Evolutionary conservation across 92 coral and sea anemone species (phyloP), one percentile per base, ranked within the genome.

Genomic region (Scolanthus callimorphus): DNA sequence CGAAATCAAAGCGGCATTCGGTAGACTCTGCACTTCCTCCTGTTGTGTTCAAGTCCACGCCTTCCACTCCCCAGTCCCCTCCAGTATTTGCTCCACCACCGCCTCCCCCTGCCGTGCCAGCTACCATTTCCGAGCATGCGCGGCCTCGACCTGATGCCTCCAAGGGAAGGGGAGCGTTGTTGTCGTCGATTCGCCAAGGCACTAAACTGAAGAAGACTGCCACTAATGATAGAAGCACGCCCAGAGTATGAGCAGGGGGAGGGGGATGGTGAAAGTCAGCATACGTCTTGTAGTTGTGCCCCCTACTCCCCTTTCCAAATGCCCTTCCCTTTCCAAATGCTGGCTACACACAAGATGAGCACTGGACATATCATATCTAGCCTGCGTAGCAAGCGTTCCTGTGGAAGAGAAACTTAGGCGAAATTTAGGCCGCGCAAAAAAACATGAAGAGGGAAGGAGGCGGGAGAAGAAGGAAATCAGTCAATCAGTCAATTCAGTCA

Each of bases 191-290:
- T 29, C 82, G 71, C 23, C 65, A 73, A 68, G 99, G 99, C 11
- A n/a, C 80, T 15, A 81, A 66, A 49, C 85, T 94, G 4, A 90
- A 74, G 46, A 69, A 79, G 62, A 51, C 91, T 25, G 57, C 22
- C 10, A 56, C 85, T 9, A 85, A 75, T 39, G 99, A 94, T 52
- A 84, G 85, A 58, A 88, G 99, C 39, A 69, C 82, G 20, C 99
- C 95, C 6, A 81, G 71, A 25, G 78, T 88, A 17, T 80, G 70
- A 68, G 20, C n/a, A n/a, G n/a, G n/a, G n/a, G n/a, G n/a, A n/a
- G n/a, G n/a, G n/a, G n/a, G n/a, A n/a, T n/a, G n/a, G n/a, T n/a
- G n/a, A n/a, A n/a, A n/a, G n/a, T n/a, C n/a, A n/a, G n/a, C n/a
- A n/a, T n/a, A n/a, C n/a, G n/a, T n/a, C n/a, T n/a, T n/a, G n/a